Base-by-base conservation (phyloP, 1,140 invertebrate species). In the Apis florea region DNA sequence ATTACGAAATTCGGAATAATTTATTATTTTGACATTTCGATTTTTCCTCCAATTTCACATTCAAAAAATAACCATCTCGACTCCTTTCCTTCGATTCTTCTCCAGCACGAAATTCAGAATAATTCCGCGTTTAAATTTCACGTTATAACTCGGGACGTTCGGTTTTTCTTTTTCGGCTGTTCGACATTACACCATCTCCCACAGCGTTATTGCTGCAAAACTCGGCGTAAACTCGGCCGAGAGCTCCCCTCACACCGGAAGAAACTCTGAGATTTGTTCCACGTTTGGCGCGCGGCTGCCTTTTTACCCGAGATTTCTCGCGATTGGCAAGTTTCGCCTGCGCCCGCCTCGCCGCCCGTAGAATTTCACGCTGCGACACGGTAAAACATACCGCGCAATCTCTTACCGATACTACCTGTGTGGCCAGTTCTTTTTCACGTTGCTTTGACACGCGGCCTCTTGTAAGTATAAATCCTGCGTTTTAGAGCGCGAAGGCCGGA, bases 351-450 rank as follows among this genome's bases (percentile, higher is more conserved):
- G 21, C 69, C 21, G 58, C 24, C 49, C n/a, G 49, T 24, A 63
- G 24, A 79, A 79, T 73, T 79, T 79, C 77, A 79, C 69, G 77
- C 77, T 73, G 77, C 64, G 77, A 63, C 58, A 47, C 77, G 56
- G 58, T 64, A 73, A 79, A 79, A 73, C 77, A 64, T 64, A 72
- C 58, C 24, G 4, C 21, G 49, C 69, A 54, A 79, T 79, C 77
- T 54, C 69, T n/a, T 11, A 8, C 17, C 77, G 77, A 79, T 64
- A 73, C 77, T 63, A 64, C 69, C 69, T 73, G 77, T 79, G 79
- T 58, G 79, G 79, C 63, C 79, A 74, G 53, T 9, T 67, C 67
- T 63, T 74, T 67, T 49, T 51, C 79, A 31, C 17, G 15, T 15
- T 54, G 24, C 31, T 75, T 81, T 81, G 79, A 74, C 79, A 67